phyloP scores from a whole-genome alignment of 1,140 invertebrate genomes.

The Hestina assimilis region DNA sequence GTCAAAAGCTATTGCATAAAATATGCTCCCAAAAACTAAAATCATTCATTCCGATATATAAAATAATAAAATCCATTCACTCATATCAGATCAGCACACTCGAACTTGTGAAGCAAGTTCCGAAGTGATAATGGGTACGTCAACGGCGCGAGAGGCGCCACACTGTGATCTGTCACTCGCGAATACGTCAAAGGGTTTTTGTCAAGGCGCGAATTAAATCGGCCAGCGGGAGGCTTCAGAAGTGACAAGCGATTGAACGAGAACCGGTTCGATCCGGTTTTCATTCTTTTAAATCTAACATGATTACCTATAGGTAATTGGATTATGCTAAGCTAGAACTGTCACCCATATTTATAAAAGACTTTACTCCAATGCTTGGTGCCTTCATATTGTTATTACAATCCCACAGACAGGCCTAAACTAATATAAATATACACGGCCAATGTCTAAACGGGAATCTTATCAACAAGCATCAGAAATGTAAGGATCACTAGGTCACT shows the following conservation, averaged over 20 bases:
- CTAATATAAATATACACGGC: too few relatives aligned
- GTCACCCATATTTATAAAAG: background rate
- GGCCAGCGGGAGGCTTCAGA: slow-evolving; percentile 62
- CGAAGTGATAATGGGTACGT: slow-evolving; percentile 56
- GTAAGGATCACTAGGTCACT: too few relatives aligned
- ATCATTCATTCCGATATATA: background rate
- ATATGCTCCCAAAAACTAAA: background rate
- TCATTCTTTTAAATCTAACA: slow-evolving; percentile 7
- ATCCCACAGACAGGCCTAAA: too few relatives aligned
- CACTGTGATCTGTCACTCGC: slow-evolving; percentile 63
- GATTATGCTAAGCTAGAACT: too few relatives aligned
- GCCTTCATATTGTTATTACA: too few relatives aligned
- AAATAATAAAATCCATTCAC: background rate
- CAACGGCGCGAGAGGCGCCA: slow-evolving; percentile 54
- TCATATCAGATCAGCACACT: background rate
- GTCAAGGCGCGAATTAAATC: slow-evolving; percentile 70
- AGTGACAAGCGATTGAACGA: slow-evolving; percentile 49
- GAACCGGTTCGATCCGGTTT: slow-evolving; percentile 48
- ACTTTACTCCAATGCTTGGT: too few relatives aligned
- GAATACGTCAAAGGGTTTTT: slow-evolving; percentile 70
- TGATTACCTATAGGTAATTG: background rate
- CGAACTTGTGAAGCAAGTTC: background rate
- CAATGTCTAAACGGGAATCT: too few relatives aligned
- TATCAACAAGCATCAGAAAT: too few relatives aligned
- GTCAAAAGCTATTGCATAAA: too few relatives aligned